Base-by-base conservation (phyloP, 2,888 invertebrate genomes). In the Trichogramma evanescens region DNA sequence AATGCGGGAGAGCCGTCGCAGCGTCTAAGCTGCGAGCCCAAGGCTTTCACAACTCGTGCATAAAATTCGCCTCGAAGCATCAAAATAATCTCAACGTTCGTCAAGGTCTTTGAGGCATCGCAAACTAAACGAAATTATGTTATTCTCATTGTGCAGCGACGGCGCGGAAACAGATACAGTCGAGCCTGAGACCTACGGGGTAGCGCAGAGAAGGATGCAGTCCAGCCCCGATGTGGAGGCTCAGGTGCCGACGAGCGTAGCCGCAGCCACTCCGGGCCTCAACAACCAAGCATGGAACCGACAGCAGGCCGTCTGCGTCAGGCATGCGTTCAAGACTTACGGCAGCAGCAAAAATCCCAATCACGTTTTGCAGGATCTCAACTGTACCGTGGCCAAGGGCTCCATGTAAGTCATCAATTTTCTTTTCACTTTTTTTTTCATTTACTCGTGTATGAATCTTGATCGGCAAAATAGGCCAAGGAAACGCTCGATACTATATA, bases 301-400 rank as follows among this genome's bases (percentile, higher is more conserved):
- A 65, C 90, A 91, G 75, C 89, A 92, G 68, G 94, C 94, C 39
- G 93, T 94, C 58, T 89, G 90, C 73, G 91, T 94, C 64, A 82
- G 91, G 68, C 89, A 91, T 77, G 92, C 94, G 43, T 91, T 87
- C 83, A 95, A 95, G 77, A 87, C 89, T 69, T 95, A 93, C 76
- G 95, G 95, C 66, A 88, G 89, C 69, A 91, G 89, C 77, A 92
- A 91, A 75, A 87, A 90, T 70, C 89, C 91, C 58, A 90, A 92
- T 76, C 89, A 90, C 68, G 93, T 95, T 51, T 83, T 95, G 65
- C 89, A 89, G 74, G 89, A 93, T 79, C 86, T 95, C 65, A 91
- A 90, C 80, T 93, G 95, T 91, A 93, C 93, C 60, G 95, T 95
- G 65, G 90, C 89, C 69, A 93, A 93, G 79, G 95, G 95, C 72